Base-by-base conservation (phyloP, 2,113 vertebrate species). In the Acanthochromis polyacanthus region DNA sequence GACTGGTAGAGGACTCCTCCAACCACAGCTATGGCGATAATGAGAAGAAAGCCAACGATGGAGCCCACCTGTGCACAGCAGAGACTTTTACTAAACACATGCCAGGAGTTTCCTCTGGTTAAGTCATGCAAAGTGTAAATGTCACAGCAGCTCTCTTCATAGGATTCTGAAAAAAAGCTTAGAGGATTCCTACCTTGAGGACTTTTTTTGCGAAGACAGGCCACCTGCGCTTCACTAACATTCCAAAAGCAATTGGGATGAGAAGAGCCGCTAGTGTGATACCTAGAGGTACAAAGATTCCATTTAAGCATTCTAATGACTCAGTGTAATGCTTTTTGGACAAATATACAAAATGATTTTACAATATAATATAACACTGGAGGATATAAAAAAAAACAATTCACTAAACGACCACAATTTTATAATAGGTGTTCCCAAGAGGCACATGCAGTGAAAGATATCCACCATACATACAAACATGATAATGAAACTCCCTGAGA, bases 1-100 rank as follows among this genome's bases (percentile, higher is more conserved):
- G 96, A 96, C 92, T 94, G 94, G 88, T 99, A 99, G 17, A 99
- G 93, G 68, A 99, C 87, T 10, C 96, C 98, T 45, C 96, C 97
- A 50, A 97, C 81, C 67, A 98, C 96, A 22, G 98, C 97, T 14
- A 94, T 92, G 75, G 96, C 2, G 32, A 99, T 65, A 0, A 99
- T 98, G 9, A 99, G 95, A 58, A 55, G 0, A 0, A 92, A 90
- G 10, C 98, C 98, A 0, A 36, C 15, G 16, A 97, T 89, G 43
- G 98, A 99, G 5, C 98, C 98, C 0, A 98, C 0, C 98, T 99
- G 90, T n/a, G 72, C 73, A 28, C 20, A 68, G 22, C 20, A 66
- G 11, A 77, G 14, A 85, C 15, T 58, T 9, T 36, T 9, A 36
- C 7, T 3, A 61, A 32, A 25, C 0, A 0, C 40, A 28, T 19